Evolutionary conservation across 2,797 vertebrate genomes (phyloP).

Genomic region (Cyclura pinguis): DNA sequence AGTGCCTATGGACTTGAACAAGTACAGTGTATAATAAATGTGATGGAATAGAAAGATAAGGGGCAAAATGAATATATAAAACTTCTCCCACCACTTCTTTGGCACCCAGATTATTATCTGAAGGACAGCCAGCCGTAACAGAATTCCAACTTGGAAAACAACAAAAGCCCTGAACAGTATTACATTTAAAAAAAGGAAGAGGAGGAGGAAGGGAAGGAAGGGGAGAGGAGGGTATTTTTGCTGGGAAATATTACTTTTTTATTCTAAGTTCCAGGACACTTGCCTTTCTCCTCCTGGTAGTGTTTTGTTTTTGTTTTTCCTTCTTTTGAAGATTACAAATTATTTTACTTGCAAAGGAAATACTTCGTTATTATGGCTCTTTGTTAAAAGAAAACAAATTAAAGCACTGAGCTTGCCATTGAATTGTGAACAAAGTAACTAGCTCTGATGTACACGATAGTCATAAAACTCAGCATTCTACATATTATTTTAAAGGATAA

Average conservation of each 20-base stretch:
- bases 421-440: neutral
- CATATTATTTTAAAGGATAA: constrained; percentile 1
- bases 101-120: neutral
- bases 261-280: constrained; percentile 1
- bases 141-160: neutral
- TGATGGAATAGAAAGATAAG: neutral
- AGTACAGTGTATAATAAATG: neutral
- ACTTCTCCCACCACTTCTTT: neutral
- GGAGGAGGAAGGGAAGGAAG: neutral
- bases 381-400: neutral
- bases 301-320: too few relatives aligned
- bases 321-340: neutral
- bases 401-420: constrained; percentile 10
- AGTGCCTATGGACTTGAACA: neutral
- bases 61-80: neutral
- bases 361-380: constrained; percentile 7
- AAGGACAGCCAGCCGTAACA: neutral
- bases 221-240: neutral
- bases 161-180: neutral
- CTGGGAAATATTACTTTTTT: neutral
- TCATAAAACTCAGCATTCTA: neutral
- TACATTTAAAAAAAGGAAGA: neutral
- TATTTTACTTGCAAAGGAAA: neutral
- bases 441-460: neutral
- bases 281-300: neutral